These are phyloP conservation scores for Cynopterus sphinx DNA, from an alignment of 2,797 vertebrate species.

Conservation along the genomic window DNA sequence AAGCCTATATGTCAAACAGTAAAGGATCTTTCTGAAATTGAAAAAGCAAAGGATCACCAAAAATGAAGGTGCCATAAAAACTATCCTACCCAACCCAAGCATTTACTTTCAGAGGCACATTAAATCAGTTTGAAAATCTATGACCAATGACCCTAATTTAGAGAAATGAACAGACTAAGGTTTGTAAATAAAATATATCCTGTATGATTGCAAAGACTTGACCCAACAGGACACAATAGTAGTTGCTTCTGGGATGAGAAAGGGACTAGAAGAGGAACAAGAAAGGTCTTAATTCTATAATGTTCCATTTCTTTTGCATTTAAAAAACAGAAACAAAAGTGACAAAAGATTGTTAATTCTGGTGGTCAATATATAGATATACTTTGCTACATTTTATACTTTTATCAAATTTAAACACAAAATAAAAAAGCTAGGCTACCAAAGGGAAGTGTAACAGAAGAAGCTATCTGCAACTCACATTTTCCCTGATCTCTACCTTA, in stretches of 20 bases:
- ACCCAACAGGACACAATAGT: not conserved
- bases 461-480: not conserved
- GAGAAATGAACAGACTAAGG: not conserved
- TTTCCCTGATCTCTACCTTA: not conserved
- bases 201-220: not conserved
- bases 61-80: not conserved
- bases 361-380: not conserved
- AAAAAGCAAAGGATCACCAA: not conserved
- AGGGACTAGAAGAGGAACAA: not conserved
- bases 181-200: not conserved
- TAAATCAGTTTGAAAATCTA: not conserved
- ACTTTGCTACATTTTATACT: not conserved
- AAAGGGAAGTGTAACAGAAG: not conserved
- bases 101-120: not conserved
- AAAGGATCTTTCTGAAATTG: not conserved
- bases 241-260: not conserved
- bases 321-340: not conserved
- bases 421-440: not conserved
- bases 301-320: not conserved
- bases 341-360: not conserved
- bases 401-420: constrained; percentile 15
- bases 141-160: not conserved
- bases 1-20: not conserved
- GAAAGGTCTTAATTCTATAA: not conserved
- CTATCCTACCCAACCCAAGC: not conserved